Percentiles rank a stretch among this genome's conserved stretches.
These are phyloP conservation scores for Ochropleura plecta DNA, from an alignment of 2,888 invertebrate genomes.

Conservation along the genomic window DNA sequence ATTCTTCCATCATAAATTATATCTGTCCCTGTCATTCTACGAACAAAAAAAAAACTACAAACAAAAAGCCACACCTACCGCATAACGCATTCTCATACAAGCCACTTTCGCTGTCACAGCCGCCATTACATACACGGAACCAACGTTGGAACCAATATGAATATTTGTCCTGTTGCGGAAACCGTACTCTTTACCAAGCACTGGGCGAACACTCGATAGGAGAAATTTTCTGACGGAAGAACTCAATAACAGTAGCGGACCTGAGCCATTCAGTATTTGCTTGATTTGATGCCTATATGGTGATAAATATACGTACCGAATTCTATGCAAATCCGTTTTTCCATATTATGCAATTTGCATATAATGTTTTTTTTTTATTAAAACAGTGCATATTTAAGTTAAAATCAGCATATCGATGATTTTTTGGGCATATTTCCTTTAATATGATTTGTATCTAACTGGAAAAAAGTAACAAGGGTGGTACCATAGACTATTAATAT, in stretches of 20 bases:
- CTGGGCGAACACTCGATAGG: background rate
- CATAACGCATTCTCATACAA: conserved; percentile 16
- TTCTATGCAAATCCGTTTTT: too few species aligned
- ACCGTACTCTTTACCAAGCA: conserved; percentile 33
- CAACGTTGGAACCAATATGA: conserved; percentile 38
- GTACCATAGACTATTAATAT: too few species aligned
- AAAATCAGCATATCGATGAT: too few species aligned
- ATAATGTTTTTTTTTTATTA: too few species aligned
- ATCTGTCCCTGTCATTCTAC: background rate
- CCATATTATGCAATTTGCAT: too few species aligned
- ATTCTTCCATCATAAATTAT: background rate
- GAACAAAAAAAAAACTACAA: background rate
- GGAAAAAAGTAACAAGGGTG: too few species aligned
- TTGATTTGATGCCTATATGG: background rate
- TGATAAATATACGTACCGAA: too few species aligned
- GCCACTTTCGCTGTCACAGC: background rate
- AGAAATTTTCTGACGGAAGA: conserved; percentile 43
- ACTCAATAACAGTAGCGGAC: conserved; percentile 38
- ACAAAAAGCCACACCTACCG: background rate
- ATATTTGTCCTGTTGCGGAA: conserved; percentile 54
- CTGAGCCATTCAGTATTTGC: background rate
- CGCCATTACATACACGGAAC: conserved; percentile 32
- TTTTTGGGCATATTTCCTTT: too few species aligned
- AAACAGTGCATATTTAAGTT: too few species aligned
- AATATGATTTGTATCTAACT: too few species aligned